Base-by-base conservation (phyloP, 2,797 vertebrate genomes). In the Spheniscus humboldti region DNA sequence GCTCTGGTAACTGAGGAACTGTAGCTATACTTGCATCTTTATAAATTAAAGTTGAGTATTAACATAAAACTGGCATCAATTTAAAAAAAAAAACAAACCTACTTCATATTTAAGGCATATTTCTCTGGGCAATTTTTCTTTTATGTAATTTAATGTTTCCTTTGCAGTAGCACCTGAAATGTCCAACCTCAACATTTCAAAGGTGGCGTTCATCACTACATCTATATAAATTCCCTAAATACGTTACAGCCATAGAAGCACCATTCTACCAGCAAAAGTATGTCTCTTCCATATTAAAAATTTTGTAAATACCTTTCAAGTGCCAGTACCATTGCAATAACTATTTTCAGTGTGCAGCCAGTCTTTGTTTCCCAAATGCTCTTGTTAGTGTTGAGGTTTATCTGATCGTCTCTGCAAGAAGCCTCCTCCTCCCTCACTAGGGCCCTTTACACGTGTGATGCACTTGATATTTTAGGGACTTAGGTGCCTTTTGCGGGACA, bases 141-240 rank as follows among this genome's bases (percentile, higher is more conserved):
- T 47, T 5, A 6, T 30, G 31, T 35, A 20, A 77, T 80, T 47
- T 27, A n/a, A 13, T 8, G 7, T 39, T 78, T 63, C 45, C 53
- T 55, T 53, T 81, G 59, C 37, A 15, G 22, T 41, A 53, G 27
- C 48, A 39, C 52, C 80, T 41, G 56, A 28, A 41, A 23, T 28
- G 39, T 19, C 48, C 24, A 15, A 0, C 4, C 7, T 43, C 41
- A 19, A 2, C 14, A 3, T 24, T 20, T 45, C 28, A 37, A 37
- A 55, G 35, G 45, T 1, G 2, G 3, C 0, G 1, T 25, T 73
- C 28, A 19, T 24, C 1, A 2, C 37, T 50, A 18, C 25, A 6
- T 9, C 35, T 45, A 1, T 13, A 8, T 23, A 13, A 28, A 48
- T 25, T 18, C 81, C 13, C 72, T n/a, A 59, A 82, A 28, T 12